phyloP scores from a whole-genome alignment of 2,113 vertebrate species.

The Ceuthmochares aereus region DNA sequence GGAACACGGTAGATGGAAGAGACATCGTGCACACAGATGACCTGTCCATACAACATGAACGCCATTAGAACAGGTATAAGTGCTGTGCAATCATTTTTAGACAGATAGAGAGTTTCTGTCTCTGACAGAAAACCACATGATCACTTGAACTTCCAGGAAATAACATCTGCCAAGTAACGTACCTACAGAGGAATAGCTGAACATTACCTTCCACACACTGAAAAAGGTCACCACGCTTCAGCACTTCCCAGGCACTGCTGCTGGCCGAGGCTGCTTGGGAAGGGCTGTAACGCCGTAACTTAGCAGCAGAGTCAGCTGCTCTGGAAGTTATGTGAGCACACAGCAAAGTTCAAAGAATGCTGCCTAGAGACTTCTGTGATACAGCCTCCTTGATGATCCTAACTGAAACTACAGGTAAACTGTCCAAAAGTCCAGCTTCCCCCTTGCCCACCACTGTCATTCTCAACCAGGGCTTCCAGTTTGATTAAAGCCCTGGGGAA shows the following conservation, averaged over 20 bases:
- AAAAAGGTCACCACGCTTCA: background rate
- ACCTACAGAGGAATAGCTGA: background rate
- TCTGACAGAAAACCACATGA: background rate
- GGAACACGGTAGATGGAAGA: conserved; percentile 95
- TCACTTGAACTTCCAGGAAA: background rate
- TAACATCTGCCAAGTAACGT: background rate
- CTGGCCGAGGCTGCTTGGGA: background rate
- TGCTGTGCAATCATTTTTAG: background rate
- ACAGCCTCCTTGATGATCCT: background rate
- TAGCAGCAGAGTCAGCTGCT: background rate
- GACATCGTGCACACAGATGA: conserved; percentile 95
- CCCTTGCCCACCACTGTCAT: accelerated
- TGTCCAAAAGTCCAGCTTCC: background rate
- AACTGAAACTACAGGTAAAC: background rate
- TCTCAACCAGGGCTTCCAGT: background rate
- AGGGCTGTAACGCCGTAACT: background rate
- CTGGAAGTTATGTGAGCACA: accelerated
- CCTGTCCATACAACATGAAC: conserved; percentile 68
- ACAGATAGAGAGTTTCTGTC: background rate
- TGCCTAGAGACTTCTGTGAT: background rate
- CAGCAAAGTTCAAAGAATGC: background rate
- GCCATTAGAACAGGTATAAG: background rate
- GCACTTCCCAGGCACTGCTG: background rate
- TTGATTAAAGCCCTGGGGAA: background rate
- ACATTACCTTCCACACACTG: background rate